Base-by-base conservation (phyloP, 2,797 vertebrate species). In the Enteromius unitaeniatus region DNA sequence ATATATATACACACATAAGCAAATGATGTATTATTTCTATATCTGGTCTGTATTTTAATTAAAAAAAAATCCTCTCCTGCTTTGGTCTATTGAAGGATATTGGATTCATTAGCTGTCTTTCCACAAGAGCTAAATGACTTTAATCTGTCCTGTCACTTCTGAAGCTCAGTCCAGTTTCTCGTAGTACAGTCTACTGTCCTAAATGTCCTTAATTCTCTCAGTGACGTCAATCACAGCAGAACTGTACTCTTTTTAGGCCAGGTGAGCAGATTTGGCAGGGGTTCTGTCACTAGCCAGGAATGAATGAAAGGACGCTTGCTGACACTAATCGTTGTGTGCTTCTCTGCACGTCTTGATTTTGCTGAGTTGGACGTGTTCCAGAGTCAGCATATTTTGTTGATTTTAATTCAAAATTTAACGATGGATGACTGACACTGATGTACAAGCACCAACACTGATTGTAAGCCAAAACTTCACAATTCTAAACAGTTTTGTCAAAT, bases 141-240 rank as follows among this genome's bases (percentile, higher is more conserved):
- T 76, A 67, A 51, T 67, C 72, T 83, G 72, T 82, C 45, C 21
- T 8, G 42, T 55, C 19, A 5, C 53, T 11, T n/a, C 45, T n/a
- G 73, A 69, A 77, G 73, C 64, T 83, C 49, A 83, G 51, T 82
- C 5, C 10, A 78, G 49, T 42, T n/a, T 82, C 58, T 49, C 14
- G 1, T 49, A 47, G 37, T 70, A 7, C 23, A 10, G 15, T 11
- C 23, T 31, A 42, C 49, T 62, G 15, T 82, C 69, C 42, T 60
- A 70, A 55, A 60, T 78, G 74, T 53, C 49, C 74, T 55, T 83
- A 60, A 70, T 68, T 78, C 40, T 47, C 19, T 37, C n/a, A 49
- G 3, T 83, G 82, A 83, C 51, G 82, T 70, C 69, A 83, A 70
- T 83, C 74, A 26, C 82, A 69, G 60, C 26, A 7, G 40, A 62